Evolutionary conservation across 2,797 vertebrate genomes (phyloP).

Genomic region (Sandelia bainsii): DNA sequence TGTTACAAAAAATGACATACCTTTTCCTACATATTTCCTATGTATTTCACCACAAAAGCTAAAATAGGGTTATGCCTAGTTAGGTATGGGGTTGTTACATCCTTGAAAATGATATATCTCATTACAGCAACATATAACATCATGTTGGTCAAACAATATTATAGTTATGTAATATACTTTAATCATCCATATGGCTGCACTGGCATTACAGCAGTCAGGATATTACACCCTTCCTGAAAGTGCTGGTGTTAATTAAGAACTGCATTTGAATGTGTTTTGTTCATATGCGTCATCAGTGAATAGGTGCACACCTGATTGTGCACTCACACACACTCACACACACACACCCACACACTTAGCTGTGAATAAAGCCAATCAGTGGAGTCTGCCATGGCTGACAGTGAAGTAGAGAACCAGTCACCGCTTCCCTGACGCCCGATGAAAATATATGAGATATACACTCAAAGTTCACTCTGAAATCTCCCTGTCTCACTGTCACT

Average conservation of each 20-base stretch:
- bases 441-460: conserved; percentile 76
- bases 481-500: conserved; percentile 65
- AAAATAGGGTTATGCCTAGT: too few species aligned
- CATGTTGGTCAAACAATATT: not conserved
- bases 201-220: not conserved
- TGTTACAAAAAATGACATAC: too few species aligned
- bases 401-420: conserved; percentile 51
- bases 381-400: conserved; percentile 62
- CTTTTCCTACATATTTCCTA: too few species aligned
- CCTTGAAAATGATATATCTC: too few species aligned
- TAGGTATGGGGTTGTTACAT: too few species aligned
- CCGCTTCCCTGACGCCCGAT: conserved; percentile 66
- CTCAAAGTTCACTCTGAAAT: conserved; percentile 72
- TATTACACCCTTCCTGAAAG: too few species aligned
- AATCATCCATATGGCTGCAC: too few species aligned
- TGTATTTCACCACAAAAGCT: too few species aligned
- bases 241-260: too few species aligned
- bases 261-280: too few species aligned
- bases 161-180: too few species aligned
- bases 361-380: conserved; percentile 59
- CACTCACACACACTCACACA: not conserved
- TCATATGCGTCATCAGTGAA: conserved; percentile 41
- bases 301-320: conserved; percentile 11
- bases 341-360: conserved; percentile 19
- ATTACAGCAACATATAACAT: not conserved